These are phyloP conservation scores for Gnathonemus echidnorhynchus DNA, from an alignment of 2,113 vertebrate species.

Conservation along the genomic window DNA sequence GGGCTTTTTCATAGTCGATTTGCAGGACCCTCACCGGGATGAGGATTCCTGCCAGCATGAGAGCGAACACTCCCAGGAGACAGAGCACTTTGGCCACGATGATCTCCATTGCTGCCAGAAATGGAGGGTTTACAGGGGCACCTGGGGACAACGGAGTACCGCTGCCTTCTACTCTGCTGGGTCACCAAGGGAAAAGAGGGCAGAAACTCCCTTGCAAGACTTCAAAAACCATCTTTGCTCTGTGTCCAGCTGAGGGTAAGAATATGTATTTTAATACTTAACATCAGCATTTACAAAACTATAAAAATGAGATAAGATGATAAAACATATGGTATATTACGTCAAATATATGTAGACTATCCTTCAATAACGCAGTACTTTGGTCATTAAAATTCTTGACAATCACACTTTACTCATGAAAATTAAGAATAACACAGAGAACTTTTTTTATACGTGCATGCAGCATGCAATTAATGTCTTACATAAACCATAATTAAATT, in stretches of 20 bases:
- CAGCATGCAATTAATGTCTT: not conserved
- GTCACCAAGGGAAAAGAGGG: not conserved
- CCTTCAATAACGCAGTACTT: not conserved
- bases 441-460: not conserved
- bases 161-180: not conserved
- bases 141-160: too few species aligned
- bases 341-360: not conserved
- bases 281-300: not conserved
- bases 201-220: not conserved
- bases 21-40: slow-evolving; percentile 73
- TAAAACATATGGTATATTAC: not conserved
- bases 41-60: slow-evolving; percentile 77
- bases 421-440: not conserved
- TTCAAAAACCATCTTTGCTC: slow-evolving; percentile 12
- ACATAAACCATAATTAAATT: not conserved
- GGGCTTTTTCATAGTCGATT: slow-evolving; percentile 65
- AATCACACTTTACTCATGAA: not conserved
- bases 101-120: slow-evolving; percentile 56
- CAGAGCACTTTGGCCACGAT: slow-evolving; percentile 75
- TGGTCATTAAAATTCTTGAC: not conserved
- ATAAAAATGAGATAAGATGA: not conserved
- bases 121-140: not conserved
- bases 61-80: slow-evolving; percentile 68
- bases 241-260: not conserved
- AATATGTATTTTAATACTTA: not conserved